Base-by-base conservation (phyloP, 30 jellyfish, hydroid and myxozoan genomes). In the Cassiopea xamachana region DNA sequence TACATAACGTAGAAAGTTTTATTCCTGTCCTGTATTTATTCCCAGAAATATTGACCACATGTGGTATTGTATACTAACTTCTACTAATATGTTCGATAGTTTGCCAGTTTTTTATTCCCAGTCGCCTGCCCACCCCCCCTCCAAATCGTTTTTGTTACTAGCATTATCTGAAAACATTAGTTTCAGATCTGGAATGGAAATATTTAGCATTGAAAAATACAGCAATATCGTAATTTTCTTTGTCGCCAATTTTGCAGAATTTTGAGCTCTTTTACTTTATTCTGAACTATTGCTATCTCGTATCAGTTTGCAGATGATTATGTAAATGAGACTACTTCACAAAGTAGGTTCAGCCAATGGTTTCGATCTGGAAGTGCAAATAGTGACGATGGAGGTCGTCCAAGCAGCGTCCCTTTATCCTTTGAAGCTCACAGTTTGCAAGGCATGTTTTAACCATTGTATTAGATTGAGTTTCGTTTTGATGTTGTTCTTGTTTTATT, bases 341-440 rank as follows among this genome's bases (percentile, higher is more conserved):
- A 96, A 60, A 96, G 99, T 67, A 85, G 91, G 68, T 96, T 96
- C 82, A 83, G 98, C 74, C 92, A 86, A 13, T 96, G 97, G 97
- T 96, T 96, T 68, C 97, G 81, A 27, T 58, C 74, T 47, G 73
- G 74, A 50, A 79, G 97, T 16, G 93, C 87, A 7, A 79, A 84
- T 60, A 80, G 97, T 27, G 70, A 74, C 55, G 84, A 73, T 39
- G 84, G 88, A 64, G 81, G 98, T 51, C 68, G 98, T 17, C 98
- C 98, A 1, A 69, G 82, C 81, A 94, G 98, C 82, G 96, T 92
- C 1, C 92, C 83, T 16, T 72, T 94, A 6, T 83, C 86, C 46
- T 48, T 79, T 46, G 84, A 75, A 10, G 69, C 75, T 39, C 10
- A 43, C 39, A 47, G 4, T 73, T 15, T 51, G 45, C 84, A 16